Evolutionary conservation across 2,113 vertebrate species (phyloP).

Genomic region (Osmerus eperlanus): DNA sequence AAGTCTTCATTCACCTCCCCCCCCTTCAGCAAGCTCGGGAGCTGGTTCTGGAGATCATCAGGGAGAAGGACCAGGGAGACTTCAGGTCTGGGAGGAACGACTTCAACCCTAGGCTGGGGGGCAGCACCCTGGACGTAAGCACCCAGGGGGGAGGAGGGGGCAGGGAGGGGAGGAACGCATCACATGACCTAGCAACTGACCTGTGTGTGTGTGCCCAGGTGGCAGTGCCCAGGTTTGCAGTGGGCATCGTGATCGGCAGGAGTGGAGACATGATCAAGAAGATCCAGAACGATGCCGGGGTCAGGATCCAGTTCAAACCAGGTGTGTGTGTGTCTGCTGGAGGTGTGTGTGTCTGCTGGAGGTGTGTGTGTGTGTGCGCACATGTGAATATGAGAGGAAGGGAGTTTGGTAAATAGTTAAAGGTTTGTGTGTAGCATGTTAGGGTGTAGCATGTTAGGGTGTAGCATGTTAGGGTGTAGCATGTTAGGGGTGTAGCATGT

Average conservation of each 20-base stretch:
- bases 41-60: conserved; percentile 91
- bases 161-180: too few species aligned
- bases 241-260: conserved; percentile 93
- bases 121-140: conserved; percentile 86
- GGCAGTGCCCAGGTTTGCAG: conserved; percentile 89
- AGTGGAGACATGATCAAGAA: conserved; percentile 98
- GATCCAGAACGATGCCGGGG: conserved; percentile 92
- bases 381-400: too few species aligned
- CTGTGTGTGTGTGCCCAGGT: conserved; percentile 67
- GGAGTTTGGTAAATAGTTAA: too few species aligned
- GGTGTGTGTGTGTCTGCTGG: conserved; percentile 63
- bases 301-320: conserved; percentile 95
- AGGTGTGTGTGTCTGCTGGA: not conserved
- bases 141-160: too few species aligned
- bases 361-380: not conserved
- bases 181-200: too few species aligned
- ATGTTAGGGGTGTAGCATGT: too few species aligned
- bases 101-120: conserved; percentile 82
- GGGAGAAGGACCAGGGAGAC: conserved; percentile 90
- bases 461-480: too few species aligned
- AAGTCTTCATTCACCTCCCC: not conserved
- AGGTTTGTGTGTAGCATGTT: too few species aligned
- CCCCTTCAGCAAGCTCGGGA: conserved; percentile 83
- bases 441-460: too few species aligned
- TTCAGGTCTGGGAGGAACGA: conserved; percentile 84